Conservation (phyloP, 2,113 vertebrate species). For the Manacus vitellinus region DNA sequence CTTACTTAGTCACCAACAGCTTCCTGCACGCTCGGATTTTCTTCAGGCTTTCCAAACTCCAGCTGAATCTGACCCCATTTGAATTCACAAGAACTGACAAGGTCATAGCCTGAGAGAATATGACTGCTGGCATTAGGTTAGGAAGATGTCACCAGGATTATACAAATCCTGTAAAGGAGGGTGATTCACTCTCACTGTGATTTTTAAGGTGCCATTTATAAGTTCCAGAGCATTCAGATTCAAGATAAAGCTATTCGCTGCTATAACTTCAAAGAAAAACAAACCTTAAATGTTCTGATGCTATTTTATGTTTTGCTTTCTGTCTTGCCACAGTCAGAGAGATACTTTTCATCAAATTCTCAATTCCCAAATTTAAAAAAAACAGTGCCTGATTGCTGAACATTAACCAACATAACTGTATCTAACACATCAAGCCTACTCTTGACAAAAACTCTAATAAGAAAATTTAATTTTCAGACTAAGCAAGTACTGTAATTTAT, state of each 20-base stretch:
- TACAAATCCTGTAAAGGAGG: constrained; percentile 7
- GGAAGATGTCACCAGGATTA: constrained; percentile 57
- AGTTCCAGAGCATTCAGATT: not conserved
- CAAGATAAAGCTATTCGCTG: not conserved
- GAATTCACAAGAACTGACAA: constrained; percentile 32
- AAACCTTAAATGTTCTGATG: not conserved
- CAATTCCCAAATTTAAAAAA: not conserved
- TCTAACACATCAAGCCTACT: not conserved
- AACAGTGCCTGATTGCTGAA: not conserved
- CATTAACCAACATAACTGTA: not conserved
- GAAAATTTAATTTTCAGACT: not conserved
- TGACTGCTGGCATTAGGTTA: constrained; percentile 51
- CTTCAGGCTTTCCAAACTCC: not conserved
- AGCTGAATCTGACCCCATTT: not conserved
- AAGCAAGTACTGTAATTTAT: not conserved
- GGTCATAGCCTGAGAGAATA: constrained; percentile 21
- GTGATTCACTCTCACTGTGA: constrained; percentile 2
- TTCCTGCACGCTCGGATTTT: not conserved
- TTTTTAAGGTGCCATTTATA: constrained; percentile 15
- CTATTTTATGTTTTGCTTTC: not conserved
- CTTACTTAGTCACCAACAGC: not conserved
- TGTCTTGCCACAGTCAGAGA: not conserved
- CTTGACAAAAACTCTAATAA: not conserved
- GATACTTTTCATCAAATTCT: not conserved
- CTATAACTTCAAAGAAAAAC: not conserved